These are phyloP conservation scores for Brachyhypopomus occidentalis DNA, from an alignment of 2,113 vertebrate genomes.

Conservation along the genomic window DNA sequence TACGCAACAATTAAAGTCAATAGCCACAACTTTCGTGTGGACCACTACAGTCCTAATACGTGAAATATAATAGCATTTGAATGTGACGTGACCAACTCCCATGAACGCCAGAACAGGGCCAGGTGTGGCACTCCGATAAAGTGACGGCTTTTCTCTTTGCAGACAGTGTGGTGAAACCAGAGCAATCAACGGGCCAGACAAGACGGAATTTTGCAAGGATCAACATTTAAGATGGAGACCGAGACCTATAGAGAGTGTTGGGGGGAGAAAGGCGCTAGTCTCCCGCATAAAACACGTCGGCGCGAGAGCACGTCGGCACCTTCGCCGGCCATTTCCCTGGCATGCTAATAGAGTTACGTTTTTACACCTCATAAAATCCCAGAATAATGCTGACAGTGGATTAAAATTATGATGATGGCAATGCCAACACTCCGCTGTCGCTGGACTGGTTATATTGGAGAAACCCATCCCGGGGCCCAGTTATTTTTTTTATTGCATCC, in stretches of 20 bases:
- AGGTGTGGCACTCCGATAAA: background rate
- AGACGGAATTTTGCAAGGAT: background rate
- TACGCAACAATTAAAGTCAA: too few species aligned
- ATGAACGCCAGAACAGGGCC: background rate
- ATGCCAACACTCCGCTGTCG: constrained; percentile 34
- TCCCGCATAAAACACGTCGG: background rate
- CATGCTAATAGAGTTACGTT: constrained; percentile 37
- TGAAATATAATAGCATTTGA: background rate
- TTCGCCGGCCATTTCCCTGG: constrained; percentile 19
- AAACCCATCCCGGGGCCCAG: constrained; percentile 4
- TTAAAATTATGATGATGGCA: constrained; percentile 45
- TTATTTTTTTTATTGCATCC: constrained; percentile 47
- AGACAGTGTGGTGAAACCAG: background rate
- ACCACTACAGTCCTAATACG: too few species aligned
- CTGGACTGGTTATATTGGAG: constrained; percentile 40
- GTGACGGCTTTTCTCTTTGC: background rate
- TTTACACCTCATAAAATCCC: constrained; percentile 37
- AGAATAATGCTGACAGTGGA: constrained; percentile 25
- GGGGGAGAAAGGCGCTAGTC: constrained; percentile 8
- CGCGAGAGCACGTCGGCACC: constrained; percentile 1
- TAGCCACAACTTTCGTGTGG: too few species aligned
- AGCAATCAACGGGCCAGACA: background rate
- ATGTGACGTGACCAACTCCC: too few species aligned
- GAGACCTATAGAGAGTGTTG: background rate
- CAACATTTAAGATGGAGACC: background rate